Evolutionary conservation across 1,140 invertebrate species (phyloP), one percentile per base, ranked within the genome.

Genomic region (Atta cephalotes): DNA sequence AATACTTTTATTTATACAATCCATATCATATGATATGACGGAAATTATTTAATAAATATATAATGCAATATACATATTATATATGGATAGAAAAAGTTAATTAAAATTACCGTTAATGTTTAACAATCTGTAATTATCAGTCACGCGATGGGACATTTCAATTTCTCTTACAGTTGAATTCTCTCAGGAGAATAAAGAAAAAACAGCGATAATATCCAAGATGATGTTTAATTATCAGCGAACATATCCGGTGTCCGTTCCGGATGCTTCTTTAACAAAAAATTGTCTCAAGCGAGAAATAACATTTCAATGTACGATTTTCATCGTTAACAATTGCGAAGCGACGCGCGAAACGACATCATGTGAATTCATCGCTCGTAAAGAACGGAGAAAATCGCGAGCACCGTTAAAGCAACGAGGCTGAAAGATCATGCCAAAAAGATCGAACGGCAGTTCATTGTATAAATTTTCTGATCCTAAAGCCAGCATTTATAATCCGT

Each of bases 341-440:
- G n/a, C 9, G 53, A 71, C n/a, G 72, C n/a, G 21, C 56, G 21
- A 62, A 28, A 28, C 16, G 9, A 21, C 18, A 35, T 76, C 31
- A n/a, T 16, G 45, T 21, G 14, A 7, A 35, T 39, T 70, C 16
- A 14, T 58, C 49, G 18, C 25, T 45, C 9, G 21, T 31, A 25
- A 84, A 66, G 28, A 45, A 10, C 35, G 51, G 51, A 63, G 71
- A 77, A 35, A 60, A 88, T 16, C 49, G 49, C 49, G 49, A 51
- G 49, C 49, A 51, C 49, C 49, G 49, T 51, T 51, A 51, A 51
- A 51, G 14, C 49, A 51, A 51, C 14, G 58, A 56, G 51, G 51
- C n/a, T 76, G 60, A 76, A 78, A 63, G 12, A 65, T 79, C 39
- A n/a, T 45, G 63, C 9, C 31, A n/a, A 31, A 25, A 12, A n/a